Base-by-base conservation (phyloP, 2,113 vertebrate species). In the Plestiodon gilberti region DNA sequence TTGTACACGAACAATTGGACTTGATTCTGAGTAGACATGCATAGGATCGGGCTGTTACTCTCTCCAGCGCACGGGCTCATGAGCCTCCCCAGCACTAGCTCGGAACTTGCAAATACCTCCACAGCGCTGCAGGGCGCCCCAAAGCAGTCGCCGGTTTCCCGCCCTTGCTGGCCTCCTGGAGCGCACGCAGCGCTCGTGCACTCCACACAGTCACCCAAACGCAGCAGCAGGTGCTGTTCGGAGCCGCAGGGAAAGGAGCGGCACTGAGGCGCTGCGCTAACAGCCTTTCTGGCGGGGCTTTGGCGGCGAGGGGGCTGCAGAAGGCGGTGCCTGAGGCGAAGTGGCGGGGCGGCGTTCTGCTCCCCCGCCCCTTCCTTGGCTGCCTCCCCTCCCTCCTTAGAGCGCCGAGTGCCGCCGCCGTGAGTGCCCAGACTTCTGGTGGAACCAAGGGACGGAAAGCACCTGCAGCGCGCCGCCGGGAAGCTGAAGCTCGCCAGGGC, bases 221-320 rank as follows among this genome's bases (percentile, higher is more conserved):
- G 35, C 20, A 13, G 43, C 6, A 30, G 28, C 30, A 64, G 25
- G 23, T 55, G 35, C 82, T 9, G 23, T 38, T 43, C 78, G 5
- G 23, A 48, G 18, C 30, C 43, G 11, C 65, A 18, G 18, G 30
- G 52, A 28, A 33, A 28, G 33, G 4, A 28, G 81, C 25, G 52
- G 67, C 18, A 30, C 52, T 8, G 15, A 61, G 33, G 33, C 33
- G 14, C 3, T 15, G 11, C 82, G 10, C 40, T 57, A 4, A 2
- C 30, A 18, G 52, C 59, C 28, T n/a, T 6, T 2, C 28, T 28
- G 14, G 74, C 25, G 43, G 55, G 20, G 75, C 25, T 73, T 78
- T 18, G 28, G 33, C 83, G 87, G 89, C 79, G 86, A 81, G 91
- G 88, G 83, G 79, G 52, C 69, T 71, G 52, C 81, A 43, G 52